These are phyloP conservation scores for Drosophila nikananu DNA, from an alignment of 1,140 invertebrate species.

Conservation along the genomic window DNA sequence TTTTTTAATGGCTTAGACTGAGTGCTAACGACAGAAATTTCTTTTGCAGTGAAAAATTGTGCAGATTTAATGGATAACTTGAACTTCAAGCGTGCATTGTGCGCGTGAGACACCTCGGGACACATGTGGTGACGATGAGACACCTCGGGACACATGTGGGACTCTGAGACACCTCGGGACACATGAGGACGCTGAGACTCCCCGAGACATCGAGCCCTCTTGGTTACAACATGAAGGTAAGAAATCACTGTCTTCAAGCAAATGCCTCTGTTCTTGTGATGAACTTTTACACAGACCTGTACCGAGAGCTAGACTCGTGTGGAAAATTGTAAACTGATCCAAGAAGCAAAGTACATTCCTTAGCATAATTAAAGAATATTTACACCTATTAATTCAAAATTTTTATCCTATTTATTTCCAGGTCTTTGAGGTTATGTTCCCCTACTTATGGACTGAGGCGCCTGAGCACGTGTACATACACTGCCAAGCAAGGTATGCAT, in stretches of 20 bases:
- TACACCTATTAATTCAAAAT: neutral
- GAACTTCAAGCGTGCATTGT: neutral
- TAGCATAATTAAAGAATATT: neutral
- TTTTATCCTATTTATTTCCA: neutral
- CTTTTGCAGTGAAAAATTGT: conserved; percentile 37
- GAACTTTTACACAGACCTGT: conserved; percentile 76
- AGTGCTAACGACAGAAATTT: neutral
- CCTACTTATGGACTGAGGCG: neutral
- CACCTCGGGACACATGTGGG: neutral
- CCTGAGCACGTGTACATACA: neutral
- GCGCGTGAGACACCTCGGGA: conserved; percentile 13
- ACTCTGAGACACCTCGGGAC: neutral
- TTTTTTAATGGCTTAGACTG: neutral
- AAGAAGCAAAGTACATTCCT: neutral
- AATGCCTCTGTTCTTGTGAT: conserved; percentile 36
- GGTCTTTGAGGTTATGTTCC: conserved; percentile 51
- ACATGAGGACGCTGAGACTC: neutral
- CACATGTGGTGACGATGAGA: neutral
- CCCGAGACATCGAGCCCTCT: neutral
- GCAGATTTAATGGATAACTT: neutral
- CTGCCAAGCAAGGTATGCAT: conserved; percentile 24
- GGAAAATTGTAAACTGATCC: conserved; percentile 62
- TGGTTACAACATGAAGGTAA: conserved; percentile 15
- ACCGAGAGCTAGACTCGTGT: conserved; percentile 59
- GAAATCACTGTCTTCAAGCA: neutral